Base-by-base conservation (phyloP, 2,797 vertebrate genomes). In the Pelochelys cantorii region DNA sequence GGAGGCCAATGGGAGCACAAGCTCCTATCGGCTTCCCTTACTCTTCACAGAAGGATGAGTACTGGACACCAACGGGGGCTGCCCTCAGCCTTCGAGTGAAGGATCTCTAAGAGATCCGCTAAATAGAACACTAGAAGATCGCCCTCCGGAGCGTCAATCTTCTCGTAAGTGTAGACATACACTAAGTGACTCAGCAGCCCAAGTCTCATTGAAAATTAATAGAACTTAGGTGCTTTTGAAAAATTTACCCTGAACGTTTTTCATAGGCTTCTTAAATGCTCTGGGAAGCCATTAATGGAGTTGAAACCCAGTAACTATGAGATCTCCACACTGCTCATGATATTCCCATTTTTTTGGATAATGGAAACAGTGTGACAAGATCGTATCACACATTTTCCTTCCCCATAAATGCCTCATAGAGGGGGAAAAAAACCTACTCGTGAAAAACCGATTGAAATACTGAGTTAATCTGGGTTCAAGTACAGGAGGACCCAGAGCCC, bases 161-260 rank as follows among this genome's bases (percentile, higher is more conserved):
- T 42, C 42, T 42, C 42, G 42, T 4, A 48, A 48, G 42, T 48
- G 42, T 48, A 48, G 42, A 48, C 4, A 48, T 48, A 8, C 42
- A 48, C 42, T 48, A 48, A 48, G 86, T 94, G 79, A 82, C 56
- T 93, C 83, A 88, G 83, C 91, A 93, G 89, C 83, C 85, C 93
- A 77, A 29, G 84, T 90, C 84, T 90, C 91, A 0, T 0, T 87
- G 80, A 90, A 53, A 90, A 79, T 84, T 94, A 75, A 29, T 90
- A 85, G 0, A 0, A 85, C 54, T 91, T 79, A 27, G 79, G 68
- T 82, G 65, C 29, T 93, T 92, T 56, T 56, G 79, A 27, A 0
- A 0, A 53, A 92, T 93, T 86, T 87, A 53, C 18, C 62, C 4
- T 11, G 27, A 77, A 81, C 89, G 37, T 29, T 93, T 88, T 75